A percentile compares a stretch with the other conserved stretches of the same genome.
Conservation (phyloP, 2,797 vertebrate genomes). For the Gobionotothen gibberifrons region DNA sequence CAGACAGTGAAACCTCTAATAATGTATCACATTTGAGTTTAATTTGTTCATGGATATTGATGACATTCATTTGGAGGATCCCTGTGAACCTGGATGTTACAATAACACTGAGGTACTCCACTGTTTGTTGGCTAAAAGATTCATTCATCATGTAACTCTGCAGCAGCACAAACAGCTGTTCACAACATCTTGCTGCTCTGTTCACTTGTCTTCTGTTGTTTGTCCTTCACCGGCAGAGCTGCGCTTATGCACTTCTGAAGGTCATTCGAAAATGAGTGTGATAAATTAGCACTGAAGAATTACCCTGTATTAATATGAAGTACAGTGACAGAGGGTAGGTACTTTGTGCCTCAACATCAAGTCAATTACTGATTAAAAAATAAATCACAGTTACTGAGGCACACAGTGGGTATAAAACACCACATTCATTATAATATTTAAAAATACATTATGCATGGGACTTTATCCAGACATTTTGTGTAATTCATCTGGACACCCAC, state of each 20-base stretch:
- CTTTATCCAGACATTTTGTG: background rate
- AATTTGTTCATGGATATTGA: slow-evolving; percentile 20
- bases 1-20: slow-evolving; percentile 2
- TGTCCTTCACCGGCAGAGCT: slow-evolving; percentile 38
- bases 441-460: background rate
- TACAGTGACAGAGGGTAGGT: slow-evolving; percentile 27
- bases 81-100: slow-evolving; percentile 15
- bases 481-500: background rate
- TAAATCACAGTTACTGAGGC: slow-evolving; percentile 13
- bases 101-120: slow-evolving; percentile 22
- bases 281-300: slow-evolving; percentile 37
- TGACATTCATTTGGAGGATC: slow-evolving; percentile 5
- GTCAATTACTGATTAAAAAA: slow-evolving; percentile 28
- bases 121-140: slow-evolving; percentile 35
- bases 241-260: slow-evolving; percentile 46
- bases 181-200: slow-evolving; percentile 25
- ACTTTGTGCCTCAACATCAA: slow-evolving; percentile 31
- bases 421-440: background rate
- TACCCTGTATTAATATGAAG: slow-evolving; percentile 23
- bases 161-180: slow-evolving; percentile 49
- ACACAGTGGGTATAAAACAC: background rate
- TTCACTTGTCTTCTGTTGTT: slow-evolving; percentile 22
- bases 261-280: slow-evolving; percentile 42
- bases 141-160: slow-evolving; percentile 41
- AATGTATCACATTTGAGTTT: slow-evolving; percentile 2